Conservation (phyloP, 92 coral and sea anemone species). For the Paragorgia papillata region DNA sequence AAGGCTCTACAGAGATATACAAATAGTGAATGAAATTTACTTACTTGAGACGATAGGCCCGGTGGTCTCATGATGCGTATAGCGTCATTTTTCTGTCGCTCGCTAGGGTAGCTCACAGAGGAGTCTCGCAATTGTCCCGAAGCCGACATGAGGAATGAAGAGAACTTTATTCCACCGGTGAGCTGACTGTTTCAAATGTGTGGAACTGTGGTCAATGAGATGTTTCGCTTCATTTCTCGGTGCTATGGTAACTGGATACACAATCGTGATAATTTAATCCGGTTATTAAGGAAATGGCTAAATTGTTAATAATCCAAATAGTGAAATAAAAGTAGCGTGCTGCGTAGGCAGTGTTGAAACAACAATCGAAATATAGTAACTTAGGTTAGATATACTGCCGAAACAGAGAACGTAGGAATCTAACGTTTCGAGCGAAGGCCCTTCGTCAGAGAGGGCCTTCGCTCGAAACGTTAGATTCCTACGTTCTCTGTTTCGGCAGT, state of each 20-base stretch:
- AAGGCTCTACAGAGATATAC: neutral
- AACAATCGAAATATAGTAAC: no score
- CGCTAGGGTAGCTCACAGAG: conserved; percentile 62
- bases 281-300: no score
- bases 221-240: neutral
- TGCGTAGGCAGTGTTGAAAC: no score
- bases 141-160: conserved; percentile 3
- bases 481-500: no score
- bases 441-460: no score
- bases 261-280: neutral
- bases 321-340: no score
- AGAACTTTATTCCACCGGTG: neutral
- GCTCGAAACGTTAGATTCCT: no score
- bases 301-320: no score
- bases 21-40: neutral
- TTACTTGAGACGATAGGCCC: conserved; percentile 89
- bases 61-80: conserved; percentile 76
- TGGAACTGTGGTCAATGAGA: no score
- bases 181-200: neutral
- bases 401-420: no score
- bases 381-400: no score
- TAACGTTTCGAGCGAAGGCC: no score
- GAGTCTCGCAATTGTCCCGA: neutral
- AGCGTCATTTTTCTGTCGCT: conserved; percentile 76
- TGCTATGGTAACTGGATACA: conserved; percentile 30